Base-by-base conservation (phyloP, 2,113 vertebrate species). In the Dendrocopos noguchii region DNA sequence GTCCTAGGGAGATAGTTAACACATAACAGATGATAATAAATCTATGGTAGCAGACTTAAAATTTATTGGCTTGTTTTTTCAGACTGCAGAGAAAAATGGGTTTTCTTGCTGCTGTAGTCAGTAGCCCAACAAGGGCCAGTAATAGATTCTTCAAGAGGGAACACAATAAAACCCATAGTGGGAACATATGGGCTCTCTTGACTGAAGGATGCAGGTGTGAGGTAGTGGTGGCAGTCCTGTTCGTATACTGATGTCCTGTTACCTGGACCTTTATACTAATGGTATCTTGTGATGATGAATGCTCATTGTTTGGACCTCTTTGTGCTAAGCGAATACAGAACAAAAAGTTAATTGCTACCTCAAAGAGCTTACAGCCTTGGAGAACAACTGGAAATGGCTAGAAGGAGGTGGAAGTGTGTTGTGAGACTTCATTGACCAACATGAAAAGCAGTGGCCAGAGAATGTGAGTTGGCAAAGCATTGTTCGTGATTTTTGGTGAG, bases 61-160 rank as follows among this genome's bases (percentile, higher is more conserved):
- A 86, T 92, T 92, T 90, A 88, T 80, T 92, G 63, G 46, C 83
- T 92, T 46, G 53, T 93, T 84, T 84, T 84, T 76, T 92, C 87
- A 93, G 36, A 52, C 50, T 52, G 19, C 52, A 52, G 7, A 79
- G 31, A 55, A 82, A 84, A 76, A 13, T 29, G 59, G 42, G 6
- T 73, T 68, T 95, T 31, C 60, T 91, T 87, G 55, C 33, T 95
- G 75, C 60, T 33, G 18, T 17, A 73, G 64, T 39, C 55, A 59
- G 84, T 39, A 87, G 75, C 70, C 50, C 89, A 56, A 88, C 75
- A 88, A 63, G 52, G 66, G 7, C 29, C 39, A 29, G 55, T 31
- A 93, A 79, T 10, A 73, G 46, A 50, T 84, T 64, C 60, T 80
- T 82, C 75, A 82, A 68, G 72, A 92, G 34, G 33, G 46, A 82